phyloP scores from a whole-genome alignment of 2,113 vertebrate genomes.

The Polypterus bichir region DNA sequence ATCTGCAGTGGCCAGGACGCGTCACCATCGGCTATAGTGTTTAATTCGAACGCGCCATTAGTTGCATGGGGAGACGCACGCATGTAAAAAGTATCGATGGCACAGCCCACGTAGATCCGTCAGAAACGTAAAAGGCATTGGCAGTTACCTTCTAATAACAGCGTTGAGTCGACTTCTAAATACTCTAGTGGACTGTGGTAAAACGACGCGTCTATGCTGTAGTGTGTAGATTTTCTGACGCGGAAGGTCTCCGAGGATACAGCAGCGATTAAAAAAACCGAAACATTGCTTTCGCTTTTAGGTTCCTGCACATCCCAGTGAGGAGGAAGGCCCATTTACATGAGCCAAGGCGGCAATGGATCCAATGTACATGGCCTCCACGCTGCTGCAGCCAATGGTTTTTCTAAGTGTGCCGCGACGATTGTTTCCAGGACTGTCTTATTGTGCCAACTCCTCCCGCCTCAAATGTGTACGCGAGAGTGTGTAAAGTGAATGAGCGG shows the following conservation, averaged over 20 bases:
- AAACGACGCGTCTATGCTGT: not conserved
- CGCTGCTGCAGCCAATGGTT: not conserved
- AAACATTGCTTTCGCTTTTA: not conserved
- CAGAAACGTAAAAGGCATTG: too few relatives aligned
- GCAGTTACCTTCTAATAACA: too few relatives aligned
- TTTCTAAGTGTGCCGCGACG: not conserved
- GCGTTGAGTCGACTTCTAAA: too few relatives aligned
- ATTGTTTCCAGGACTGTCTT: slow-evolving; percentile 8
- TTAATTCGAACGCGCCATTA: too few relatives aligned
- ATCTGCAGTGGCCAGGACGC: too few relatives aligned
- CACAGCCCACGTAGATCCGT: too few relatives aligned
- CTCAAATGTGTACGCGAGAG: slow-evolving; percentile 7
- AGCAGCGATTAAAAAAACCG: not conserved
- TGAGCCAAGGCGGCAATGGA: not conserved
- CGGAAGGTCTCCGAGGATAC: not conserved
- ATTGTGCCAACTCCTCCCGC: slow-evolving; percentile 3
- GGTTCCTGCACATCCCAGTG: too few relatives aligned
- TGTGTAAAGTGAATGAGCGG: slow-evolving; percentile 7
- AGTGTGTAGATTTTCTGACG: not conserved
- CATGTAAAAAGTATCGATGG: too few relatives aligned
- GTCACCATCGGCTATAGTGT: too few relatives aligned
- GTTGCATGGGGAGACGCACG: too few relatives aligned
- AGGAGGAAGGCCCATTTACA: not conserved
- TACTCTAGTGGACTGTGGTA: not conserved
- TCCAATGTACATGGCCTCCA: not conserved